These are phyloP conservation scores for Chaetodon auriga DNA, from an alignment of 2,113 vertebrate genomes.

Conservation along the genomic window DNA sequence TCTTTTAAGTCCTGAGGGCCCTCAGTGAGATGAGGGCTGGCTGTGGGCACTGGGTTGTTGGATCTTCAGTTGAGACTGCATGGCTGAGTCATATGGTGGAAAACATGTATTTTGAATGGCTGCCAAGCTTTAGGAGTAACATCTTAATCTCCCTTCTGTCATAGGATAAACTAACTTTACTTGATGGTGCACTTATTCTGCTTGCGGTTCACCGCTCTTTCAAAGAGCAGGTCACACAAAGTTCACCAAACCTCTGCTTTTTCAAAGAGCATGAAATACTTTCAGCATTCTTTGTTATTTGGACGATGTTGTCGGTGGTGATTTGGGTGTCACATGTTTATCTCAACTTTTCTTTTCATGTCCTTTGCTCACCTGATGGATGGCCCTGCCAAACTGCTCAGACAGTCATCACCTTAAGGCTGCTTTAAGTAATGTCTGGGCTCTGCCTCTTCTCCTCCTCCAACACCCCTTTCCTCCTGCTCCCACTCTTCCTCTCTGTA, in stretches of 20 bases:
- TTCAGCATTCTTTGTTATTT: conserved; percentile 13
- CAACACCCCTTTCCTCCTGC: conserved; percentile 39
- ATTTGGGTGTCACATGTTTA: conserved; percentile 44
- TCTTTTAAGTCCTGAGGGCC: conserved; percentile 26
- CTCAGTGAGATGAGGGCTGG: conserved; percentile 9
- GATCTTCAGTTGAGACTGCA: conserved; percentile 28
- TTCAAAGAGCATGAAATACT: background rate
- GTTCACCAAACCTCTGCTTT: conserved; percentile 40
- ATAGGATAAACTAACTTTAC: conserved; percentile 49
- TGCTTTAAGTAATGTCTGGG: conserved; percentile 43
- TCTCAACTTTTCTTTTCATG: conserved; percentile 26
- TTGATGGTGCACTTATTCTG: conserved; percentile 43
- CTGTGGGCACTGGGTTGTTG: conserved; percentile 10
- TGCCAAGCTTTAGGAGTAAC: conserved; percentile 54
- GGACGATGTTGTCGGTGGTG: background rate
- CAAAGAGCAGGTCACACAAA: conserved; percentile 52
- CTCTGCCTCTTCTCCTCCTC: conserved; percentile 51
- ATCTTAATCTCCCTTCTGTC: conserved; percentile 59
- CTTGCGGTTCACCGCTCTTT: conserved; percentile 46
- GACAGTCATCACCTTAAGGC: conserved; percentile 62
- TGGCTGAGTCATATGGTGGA: conserved; percentile 10
- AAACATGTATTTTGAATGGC: conserved; percentile 41
- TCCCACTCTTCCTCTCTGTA: conserved; percentile 26
- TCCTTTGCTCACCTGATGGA: conserved; percentile 59
- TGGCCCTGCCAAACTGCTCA: conserved; percentile 44